Base-by-base conservation (phyloP, 2,888 invertebrate species). In the Aspidiotus destructor region DNA sequence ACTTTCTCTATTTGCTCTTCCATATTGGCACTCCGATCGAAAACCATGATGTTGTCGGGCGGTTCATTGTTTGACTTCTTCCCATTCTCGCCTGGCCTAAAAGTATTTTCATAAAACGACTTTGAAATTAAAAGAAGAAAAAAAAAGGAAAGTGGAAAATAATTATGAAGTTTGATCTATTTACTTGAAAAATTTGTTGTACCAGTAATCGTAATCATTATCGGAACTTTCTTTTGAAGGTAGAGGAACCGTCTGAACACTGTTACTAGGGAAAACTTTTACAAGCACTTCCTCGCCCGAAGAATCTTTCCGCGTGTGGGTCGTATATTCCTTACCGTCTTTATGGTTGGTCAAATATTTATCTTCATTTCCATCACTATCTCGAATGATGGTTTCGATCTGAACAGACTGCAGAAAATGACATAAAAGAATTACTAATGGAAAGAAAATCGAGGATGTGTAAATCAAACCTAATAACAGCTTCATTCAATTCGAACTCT, bases 181-280 rank as follows among this genome's bases (percentile, higher is more conserved):
- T 41, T 67, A 67, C 67, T 57, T 42, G 60, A 67, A 67, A 48
- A 67, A 67, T 60, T 67, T 67, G 57, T 58, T 17, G 40, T 48
- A 67, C 67, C 67, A 67, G 16, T 42, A 65, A 28, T 65, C 58
- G n/a, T 65, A 65, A 41, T 44, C 64, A 28, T 42, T 41, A 11
- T 65, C 64, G 41, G 41, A 48, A 53, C 28, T 53, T 10, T 60
- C 17, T n/a, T 54, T 15, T 6, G 9, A 13, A 61, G 28, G 41
- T 42, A n/a, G 41, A 61, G n/a, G 13, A 41, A 13, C 9, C 15
- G 11, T 9, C 15, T 15, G 28, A 9, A 60, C n/a, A 16, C 40
- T 17, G 17, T 60, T 10, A 41, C 61, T n/a, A 10, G 15, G 41
- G 41, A 42, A 15, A 61, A 55, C 48, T 13, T 67, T 44, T 60